phyloP scores from a whole-genome alignment of 2,888 invertebrate species.

The Carpatolechia fugitivella region DNA sequence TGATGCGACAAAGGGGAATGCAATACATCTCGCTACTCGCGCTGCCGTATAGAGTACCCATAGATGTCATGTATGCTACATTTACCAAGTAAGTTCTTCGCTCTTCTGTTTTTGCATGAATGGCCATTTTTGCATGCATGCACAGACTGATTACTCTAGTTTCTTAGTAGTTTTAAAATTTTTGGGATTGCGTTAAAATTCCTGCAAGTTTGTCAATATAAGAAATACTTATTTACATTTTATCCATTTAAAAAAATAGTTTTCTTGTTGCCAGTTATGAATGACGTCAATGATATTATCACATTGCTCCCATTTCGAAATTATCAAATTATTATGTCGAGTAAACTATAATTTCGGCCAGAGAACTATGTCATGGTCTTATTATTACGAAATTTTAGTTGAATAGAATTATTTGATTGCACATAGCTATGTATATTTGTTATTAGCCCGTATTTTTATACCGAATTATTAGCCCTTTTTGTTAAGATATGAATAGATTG shows the following conservation, averaged over 20 bases:
- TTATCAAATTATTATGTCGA: slow-evolving; percentile 14
- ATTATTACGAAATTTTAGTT: slow-evolving; percentile 22
- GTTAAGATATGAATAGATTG: too few relatives aligned
- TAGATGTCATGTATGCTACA: slow-evolving; percentile 92
- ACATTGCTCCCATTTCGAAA: slow-evolving; percentile 27
- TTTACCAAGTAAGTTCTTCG: slow-evolving; percentile 90
- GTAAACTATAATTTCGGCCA: slow-evolving; percentile 13
- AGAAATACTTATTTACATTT: too few relatives aligned
- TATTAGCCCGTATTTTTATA: too few relatives aligned
- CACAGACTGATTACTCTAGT: too few relatives aligned
- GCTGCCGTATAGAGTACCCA: slow-evolving; percentile 92
- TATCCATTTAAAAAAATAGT: too few relatives aligned
- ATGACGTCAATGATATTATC: slow-evolving; percentile 28
- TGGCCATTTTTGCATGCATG: too few relatives aligned
- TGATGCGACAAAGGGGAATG: slow-evolving; percentile 91
- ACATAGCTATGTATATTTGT: too few relatives aligned
- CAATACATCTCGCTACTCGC: slow-evolving; percentile 88
- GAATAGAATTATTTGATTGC: background rate
- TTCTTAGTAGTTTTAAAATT: background rate
- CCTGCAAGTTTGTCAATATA: too few relatives aligned
- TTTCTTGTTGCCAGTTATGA: background rate
- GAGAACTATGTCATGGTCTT: slow-evolving; percentile 27
- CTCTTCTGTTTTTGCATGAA: too few relatives aligned
- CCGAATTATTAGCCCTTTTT: too few relatives aligned
- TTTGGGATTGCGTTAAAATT: too few relatives aligned